Conservation (phyloP, 2,888 invertebrate species). For the Drosophila imparisetae region DNA sequence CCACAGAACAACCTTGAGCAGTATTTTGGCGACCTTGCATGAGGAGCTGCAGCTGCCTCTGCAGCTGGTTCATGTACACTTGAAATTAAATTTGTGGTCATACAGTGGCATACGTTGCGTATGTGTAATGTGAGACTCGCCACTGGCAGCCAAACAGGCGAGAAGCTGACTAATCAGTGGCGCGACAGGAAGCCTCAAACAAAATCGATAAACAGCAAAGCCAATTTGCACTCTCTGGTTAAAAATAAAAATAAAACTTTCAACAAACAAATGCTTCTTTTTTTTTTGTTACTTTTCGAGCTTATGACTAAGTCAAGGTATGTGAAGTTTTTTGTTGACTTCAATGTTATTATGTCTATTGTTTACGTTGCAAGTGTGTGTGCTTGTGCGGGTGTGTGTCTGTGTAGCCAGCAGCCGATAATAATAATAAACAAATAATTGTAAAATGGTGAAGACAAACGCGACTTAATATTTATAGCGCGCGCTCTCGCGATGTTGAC, state of each 20-base stretch:
- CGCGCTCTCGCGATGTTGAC: constrained; percentile 77
- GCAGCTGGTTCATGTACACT: constrained; percentile 39
- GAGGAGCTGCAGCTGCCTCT: constrained; percentile 11
- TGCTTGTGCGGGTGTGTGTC: constrained; percentile 7
- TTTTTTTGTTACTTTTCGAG: constrained; percentile 4
- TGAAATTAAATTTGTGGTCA: constrained; percentile 65
- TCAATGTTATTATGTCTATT: constrained; percentile 42
- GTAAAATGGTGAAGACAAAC: constrained; percentile 44
- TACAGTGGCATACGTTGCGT: constrained; percentile 59
- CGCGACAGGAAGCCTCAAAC: constrained; percentile 23
- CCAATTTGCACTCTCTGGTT: constrained; percentile 14
- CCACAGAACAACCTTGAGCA: constrained; percentile 32
- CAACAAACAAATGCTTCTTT: constrained; percentile 34
- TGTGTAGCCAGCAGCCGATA: constrained; percentile 50
- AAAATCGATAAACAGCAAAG: constrained; percentile 58
- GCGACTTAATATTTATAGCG: constrained; percentile 41
- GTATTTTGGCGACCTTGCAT: constrained; percentile 45
- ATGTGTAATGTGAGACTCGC: constrained; percentile 64
- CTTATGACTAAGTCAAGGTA: constrained; percentile 65
- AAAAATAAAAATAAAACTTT: constrained; percentile 25
- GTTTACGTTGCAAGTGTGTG: constrained; percentile 23
- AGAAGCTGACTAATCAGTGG: constrained; percentile 37
- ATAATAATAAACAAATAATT: constrained; percentile 43
- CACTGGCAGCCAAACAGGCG: constrained; percentile 38
- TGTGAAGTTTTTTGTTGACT: constrained; percentile 45